Base-by-base conservation (phyloP, 2,888 invertebrate species). In the Euzophera pinguis region DNA sequence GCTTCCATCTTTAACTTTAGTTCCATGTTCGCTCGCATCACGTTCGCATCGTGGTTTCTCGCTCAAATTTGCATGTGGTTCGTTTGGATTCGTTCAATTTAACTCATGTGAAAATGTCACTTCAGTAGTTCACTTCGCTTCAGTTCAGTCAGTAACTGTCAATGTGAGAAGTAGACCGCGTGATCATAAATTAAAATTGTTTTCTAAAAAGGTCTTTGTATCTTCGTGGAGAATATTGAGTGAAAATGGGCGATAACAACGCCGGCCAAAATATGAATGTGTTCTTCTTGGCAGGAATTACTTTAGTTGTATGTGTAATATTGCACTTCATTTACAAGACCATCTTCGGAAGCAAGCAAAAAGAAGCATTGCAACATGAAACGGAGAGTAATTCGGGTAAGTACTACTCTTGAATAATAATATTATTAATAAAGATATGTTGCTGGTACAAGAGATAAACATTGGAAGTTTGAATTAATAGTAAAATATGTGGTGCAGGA, bases 171-270 rank as follows among this genome's bases (percentile, higher is more conserved):
- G 22, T 22, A 75, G 67, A 78, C 78, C 82, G 87, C 82, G 88
- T 84, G 84, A 84, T 78, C 22, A 22, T 5, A 22, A 22, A 22
- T 5, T 63, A 66, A 64, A 68, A 68, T 62, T 61, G 64, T 61
- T 67, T 61, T 39, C n/a, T 50, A 16, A 35, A 32, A 32, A 10
- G 14, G 8, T 16, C 14, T 2, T 59, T 50, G 62, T 54, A 54
- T 61, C 71, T 69, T 72, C 64, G 67, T 71, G 62, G 64, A 71
- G 61, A 79, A 62, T 82, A 71, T 68, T 87, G 65, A 77, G 84
- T 88, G 84, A 88, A 86, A 86, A 87, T 87, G 84, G 81, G 78
- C 67, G 83, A 84, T 56, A 71, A 71, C 66, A 69, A 76, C 74
- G 81, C 82, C 83, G 81, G 81, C 78, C 66, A 71, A 60, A 77